A percentile compares a stretch with the other conserved stretches of the same genome.
phyloP scores from a whole-genome alignment of 92 coral and sea anemone genomes.

The Porites rus region DNA sequence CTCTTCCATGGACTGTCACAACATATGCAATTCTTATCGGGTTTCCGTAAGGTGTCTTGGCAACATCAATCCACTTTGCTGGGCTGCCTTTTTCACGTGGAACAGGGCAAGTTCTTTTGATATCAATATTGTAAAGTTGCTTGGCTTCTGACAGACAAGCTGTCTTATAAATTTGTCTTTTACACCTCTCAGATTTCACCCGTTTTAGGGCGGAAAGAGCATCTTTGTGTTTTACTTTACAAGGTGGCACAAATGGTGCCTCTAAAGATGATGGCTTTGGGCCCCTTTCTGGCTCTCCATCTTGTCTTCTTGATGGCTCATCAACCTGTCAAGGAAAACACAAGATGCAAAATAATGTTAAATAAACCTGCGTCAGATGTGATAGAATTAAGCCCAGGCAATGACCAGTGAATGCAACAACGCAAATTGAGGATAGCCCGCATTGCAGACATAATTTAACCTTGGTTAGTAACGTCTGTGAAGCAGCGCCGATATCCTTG shows the following conservation, averaged over 20 bases:
- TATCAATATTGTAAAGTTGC: slow-evolving; percentile 68
- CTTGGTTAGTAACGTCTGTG: too few relatives aligned
- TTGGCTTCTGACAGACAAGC: slow-evolving; percentile 90
- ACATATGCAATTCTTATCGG: slow-evolving; percentile 90
- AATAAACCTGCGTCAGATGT: too few relatives aligned
- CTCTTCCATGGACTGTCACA: slow-evolving; percentile 92
- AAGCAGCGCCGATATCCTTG: too few relatives aligned
- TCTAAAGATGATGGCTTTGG: slow-evolving; percentile 38
- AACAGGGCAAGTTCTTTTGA: slow-evolving; percentile 84
- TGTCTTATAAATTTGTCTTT: slow-evolving; percentile 79
- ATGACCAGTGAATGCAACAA: too few relatives aligned
- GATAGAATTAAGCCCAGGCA: too few relatives aligned
- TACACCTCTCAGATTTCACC: slow-evolving; percentile 87
- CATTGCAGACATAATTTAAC: too few relatives aligned
- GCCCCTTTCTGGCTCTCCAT: slow-evolving; percentile 2
- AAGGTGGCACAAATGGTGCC: slow-evolving; percentile 71
- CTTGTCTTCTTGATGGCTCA: slow-evolving; percentile 26
- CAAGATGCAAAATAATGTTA: neutral
- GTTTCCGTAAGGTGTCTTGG: slow-evolving; percentile 76
- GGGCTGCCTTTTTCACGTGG: slow-evolving; percentile 74
- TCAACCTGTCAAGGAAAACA: slow-evolving; percentile 18
- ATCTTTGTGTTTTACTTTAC: slow-evolving; percentile 89
- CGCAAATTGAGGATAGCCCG: too few relatives aligned
- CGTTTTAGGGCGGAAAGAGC: slow-evolving; percentile 86
- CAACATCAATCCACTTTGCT: slow-evolving; percentile 78